Evolutionary conservation across 1,140 invertebrate genomes (phyloP).

Genomic region (Drosophila watanabei): DNA sequence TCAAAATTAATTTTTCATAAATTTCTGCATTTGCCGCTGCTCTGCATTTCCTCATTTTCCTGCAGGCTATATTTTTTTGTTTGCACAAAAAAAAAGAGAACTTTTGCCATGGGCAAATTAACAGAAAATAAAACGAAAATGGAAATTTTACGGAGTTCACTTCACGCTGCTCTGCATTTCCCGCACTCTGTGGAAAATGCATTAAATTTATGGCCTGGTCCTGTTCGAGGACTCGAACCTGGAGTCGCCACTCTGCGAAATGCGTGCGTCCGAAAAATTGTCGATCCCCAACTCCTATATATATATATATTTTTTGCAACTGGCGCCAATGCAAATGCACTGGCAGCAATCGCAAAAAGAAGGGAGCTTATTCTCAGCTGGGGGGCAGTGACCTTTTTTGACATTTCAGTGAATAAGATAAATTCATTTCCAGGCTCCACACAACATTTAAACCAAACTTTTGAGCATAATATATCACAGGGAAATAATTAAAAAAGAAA

Average conservation of each 20-base stretch:
- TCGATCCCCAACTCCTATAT: constrained; percentile 26
- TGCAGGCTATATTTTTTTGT: constrained; percentile 49
- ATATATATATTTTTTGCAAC: constrained; percentile 41
- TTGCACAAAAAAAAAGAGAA: not conserved
- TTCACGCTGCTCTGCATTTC: constrained; percentile 20
- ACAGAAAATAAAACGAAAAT: constrained; percentile 77
- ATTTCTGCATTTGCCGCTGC: constrained; percentile 49
- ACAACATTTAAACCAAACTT: constrained; percentile 23
- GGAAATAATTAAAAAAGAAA: constrained; percentile 5
- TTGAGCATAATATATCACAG: not conserved
- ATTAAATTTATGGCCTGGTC: constrained; percentile 69
- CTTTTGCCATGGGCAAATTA: constrained; percentile 57
- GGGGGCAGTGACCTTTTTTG: constrained; percentile 46
- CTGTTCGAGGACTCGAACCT: constrained; percentile 46
- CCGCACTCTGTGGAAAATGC: constrained; percentile 67
- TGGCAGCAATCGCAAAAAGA: constrained; percentile 13
- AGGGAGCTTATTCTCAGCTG: constrained; percentile 12
- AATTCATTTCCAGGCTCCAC: constrained; percentile 22
- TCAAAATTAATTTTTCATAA: constrained; percentile 85
- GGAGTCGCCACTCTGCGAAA: constrained; percentile 34
- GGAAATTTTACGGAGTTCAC: constrained; percentile 51
- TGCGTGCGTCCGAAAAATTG: constrained; percentile 62
- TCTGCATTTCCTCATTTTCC: constrained; percentile 68
- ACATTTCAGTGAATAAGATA: constrained; percentile 42
- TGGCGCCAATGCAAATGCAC: constrained; percentile 71